Evolutionary conservation across 2,113 vertebrate genomes (phyloP).

Genomic region (Gobio gobio): DNA sequence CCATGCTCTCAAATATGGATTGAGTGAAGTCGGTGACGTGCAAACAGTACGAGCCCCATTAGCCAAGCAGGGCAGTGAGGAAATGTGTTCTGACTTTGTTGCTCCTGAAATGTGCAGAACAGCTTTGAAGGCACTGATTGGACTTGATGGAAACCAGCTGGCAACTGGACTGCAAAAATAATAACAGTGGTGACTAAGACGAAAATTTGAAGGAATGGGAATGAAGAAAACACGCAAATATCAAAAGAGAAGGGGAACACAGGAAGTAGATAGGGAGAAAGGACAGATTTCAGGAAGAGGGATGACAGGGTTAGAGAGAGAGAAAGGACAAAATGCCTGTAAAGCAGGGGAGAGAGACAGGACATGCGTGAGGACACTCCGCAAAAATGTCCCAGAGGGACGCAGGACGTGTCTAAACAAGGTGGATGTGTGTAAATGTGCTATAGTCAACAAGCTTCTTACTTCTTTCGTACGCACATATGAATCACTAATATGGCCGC

Average conservation of each 20-base stretch:
- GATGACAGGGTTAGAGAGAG: background rate
- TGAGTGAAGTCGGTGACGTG: slow-evolving; percentile 47
- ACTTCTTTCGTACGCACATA: background rate
- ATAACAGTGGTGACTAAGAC: slow-evolving; percentile 53
- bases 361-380: slow-evolving; percentile 49
- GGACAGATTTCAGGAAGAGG: background rate
- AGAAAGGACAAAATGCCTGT: background rate
- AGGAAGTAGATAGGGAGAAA: slow-evolving; percentile 16
- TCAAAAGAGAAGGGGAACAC: slow-evolving; percentile 29
- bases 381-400: slow-evolving; percentile 21
- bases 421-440: slow-evolving; percentile 36
- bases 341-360: slow-evolving; percentile 11
- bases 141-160: slow-evolving; percentile 59
- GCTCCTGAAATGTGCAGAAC: slow-evolving; percentile 60
- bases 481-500: slow-evolving; percentile 16
- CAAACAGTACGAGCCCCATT: slow-evolving; percentile 60
- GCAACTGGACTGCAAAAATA: slow-evolving; percentile 56
- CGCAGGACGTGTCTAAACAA: slow-evolving; percentile 17
- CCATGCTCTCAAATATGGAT: slow-evolving; percentile 38
- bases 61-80: slow-evolving; percentile 51
- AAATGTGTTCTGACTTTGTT: slow-evolving; percentile 57
- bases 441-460: slow-evolving; percentile 32
- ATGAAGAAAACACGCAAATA: slow-evolving; percentile 42
- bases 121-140: slow-evolving; percentile 59
- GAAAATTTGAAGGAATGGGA: slow-evolving; percentile 48